Percentiles rank a stretch among this genome's conserved stretches.
These are phyloP conservation scores for Electrona antarctica DNA, from an alignment of 2,113 vertebrate species.

Conservation along the genomic window DNA sequence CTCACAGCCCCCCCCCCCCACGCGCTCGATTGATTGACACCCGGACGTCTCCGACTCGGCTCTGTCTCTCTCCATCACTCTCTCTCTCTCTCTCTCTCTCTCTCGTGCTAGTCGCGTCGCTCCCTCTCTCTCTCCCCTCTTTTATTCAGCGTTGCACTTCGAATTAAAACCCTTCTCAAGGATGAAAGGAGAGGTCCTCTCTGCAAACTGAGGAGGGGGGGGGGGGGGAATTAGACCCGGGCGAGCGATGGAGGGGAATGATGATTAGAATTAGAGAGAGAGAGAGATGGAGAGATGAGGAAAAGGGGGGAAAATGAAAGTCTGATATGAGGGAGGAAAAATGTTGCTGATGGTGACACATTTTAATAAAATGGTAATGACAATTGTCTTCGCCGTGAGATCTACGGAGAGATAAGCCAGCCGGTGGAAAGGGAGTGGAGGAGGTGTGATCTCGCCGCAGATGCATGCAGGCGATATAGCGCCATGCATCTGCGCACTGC, in stretches of 20 bases:
- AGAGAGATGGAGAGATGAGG: constrained; percentile 2
- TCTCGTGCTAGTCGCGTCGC: background rate
- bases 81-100: constrained; percentile 14
- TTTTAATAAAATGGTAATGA: constrained; percentile 74
- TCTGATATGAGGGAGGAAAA: constrained; percentile 48
- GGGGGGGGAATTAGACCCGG: constrained; percentile 64
- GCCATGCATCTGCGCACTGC: too few relatives aligned
- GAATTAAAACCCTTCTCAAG: constrained; percentile 83
- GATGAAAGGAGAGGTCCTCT: constrained; percentile 81
- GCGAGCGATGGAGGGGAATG: constrained; percentile 73
- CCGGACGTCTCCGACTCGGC: constrained; percentile 64
- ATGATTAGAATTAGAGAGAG: constrained; percentile 66
- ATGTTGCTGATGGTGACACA: constrained; percentile 67
- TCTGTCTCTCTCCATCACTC: constrained; percentile 63
- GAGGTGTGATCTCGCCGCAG: constrained; percentile 48
- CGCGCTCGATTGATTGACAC: constrained; percentile 86
- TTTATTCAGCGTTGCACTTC: constrained; percentile 74
- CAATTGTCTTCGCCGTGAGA: constrained; percentile 66
- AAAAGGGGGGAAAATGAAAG: constrained; percentile 33
- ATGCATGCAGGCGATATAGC: constrained; percentile 34
- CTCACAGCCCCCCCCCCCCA: constrained; percentile 49
- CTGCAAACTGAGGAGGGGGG: constrained; percentile 66
- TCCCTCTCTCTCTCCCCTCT: constrained; percentile 40
- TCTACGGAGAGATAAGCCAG: constrained; percentile 45
- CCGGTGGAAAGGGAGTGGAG: constrained; percentile 29